phyloP scores from a whole-genome alignment of 2,113 vertebrate genomes.

The Semicossyphus pulcher region DNA sequence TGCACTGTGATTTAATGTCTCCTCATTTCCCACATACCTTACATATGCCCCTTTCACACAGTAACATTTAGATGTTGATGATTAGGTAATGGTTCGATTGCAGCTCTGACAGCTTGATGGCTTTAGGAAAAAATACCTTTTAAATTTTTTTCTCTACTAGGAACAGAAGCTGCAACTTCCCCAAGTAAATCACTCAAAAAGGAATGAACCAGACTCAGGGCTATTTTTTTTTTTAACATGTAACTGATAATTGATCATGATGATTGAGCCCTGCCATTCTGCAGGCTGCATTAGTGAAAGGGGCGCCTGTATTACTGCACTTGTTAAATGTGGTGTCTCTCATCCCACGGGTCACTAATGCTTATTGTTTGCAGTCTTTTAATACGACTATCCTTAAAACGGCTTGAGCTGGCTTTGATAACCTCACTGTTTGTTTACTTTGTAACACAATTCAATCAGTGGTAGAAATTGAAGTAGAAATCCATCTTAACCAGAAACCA shows the following conservation, averaged over 20 bases:
- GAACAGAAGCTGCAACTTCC: background rate
- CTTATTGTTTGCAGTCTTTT: background rate
- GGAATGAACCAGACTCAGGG: too few species aligned
- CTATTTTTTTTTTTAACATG: too few species aligned
- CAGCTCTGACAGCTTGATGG: background rate
- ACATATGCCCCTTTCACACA: conserved; percentile 37
- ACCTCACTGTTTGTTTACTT: background rate
- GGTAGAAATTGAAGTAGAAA: conserved; percentile 25
- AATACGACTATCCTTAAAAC: conserved; percentile 1
- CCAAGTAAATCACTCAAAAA: background rate
- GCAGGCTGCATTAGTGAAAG: conserved; percentile 15
- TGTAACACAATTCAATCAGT: background rate
- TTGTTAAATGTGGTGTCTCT: background rate
- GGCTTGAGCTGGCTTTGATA: background rate
- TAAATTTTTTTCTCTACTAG: background rate
- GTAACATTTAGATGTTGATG: background rate
- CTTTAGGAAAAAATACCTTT: background rate
- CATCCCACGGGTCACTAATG: conserved; percentile 18
- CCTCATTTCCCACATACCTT: background rate
- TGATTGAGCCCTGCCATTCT: background rate
- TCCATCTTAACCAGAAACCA: conserved; percentile 17
- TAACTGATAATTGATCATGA: background rate
- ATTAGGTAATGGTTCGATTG: background rate
- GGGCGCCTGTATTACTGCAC: conserved; percentile 3
- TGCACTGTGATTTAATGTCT: conserved; percentile 3